Evolutionary conservation across 2,113 vertebrate species (phyloP), one percentile per base, ranked within the genome.

Genomic region (Psittacus erithacus): DNA sequence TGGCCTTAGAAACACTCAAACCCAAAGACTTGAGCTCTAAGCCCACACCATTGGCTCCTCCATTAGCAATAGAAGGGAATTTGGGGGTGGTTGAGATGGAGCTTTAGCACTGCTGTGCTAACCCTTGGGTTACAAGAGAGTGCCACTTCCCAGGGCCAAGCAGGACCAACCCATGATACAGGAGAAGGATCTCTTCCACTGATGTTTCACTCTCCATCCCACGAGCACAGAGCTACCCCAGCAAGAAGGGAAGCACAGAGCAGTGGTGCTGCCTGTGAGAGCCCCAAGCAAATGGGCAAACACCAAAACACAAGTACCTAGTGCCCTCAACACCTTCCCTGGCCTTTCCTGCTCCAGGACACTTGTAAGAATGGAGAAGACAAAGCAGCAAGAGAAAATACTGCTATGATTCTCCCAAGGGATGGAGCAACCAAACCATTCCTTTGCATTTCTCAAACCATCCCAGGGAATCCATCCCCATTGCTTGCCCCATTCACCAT

Each of bases 41-140:
- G 25, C 18, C 60, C 18, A 3, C 10, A 4, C 1, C 47, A 50
- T 53, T 27, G 28, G 10, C 18, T 63, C 33, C 41, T 68, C 62
- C 27, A 16, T 0, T 3, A 15, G 16, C 35, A 14, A 2, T 0
- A 4, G 0, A 0, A 43, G 53, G 16, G n/a, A 17, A 35, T 12
- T 5, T 2, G 18, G 50, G 44, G 53, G 22, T 23, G n/a, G 28
- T 0, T 46, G 67, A 35, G 57, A 3, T 39, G 71, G 17, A 81
- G 43, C 10, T 53, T 78, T 20, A 41, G 25, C 52, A 23, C 7
- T 39, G 39, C n/a, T 35, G 14, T 7, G 29, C 20, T 4, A 11
- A 28, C 19, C 18, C 70, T 10, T 35, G 67, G 38, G 29, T 60
- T 14, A 31, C 31, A 28, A 29, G 46, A 23, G 11, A 16, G 6